Base-by-base conservation (phyloP, 2,113 vertebrate species). In the Aix galericulata region DNA sequence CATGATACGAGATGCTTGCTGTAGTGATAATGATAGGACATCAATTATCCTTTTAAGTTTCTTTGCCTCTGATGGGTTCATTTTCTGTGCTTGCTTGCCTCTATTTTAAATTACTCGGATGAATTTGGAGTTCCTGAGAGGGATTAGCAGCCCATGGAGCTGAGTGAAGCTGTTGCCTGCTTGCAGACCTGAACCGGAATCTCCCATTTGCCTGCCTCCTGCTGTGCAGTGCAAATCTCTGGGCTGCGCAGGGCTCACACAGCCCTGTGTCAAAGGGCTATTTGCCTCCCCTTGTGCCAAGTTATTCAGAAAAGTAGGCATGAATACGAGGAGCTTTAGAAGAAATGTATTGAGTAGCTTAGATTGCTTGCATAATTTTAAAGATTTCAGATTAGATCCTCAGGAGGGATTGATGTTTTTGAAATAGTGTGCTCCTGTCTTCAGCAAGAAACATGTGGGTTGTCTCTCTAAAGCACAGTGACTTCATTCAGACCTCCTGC, bases 121-220 rank as follows among this genome's bases (percentile, higher is more conserved):
- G 58, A 72, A 84, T 71, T 72, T 46, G 27, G 29, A 58, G 53
- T 6, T 64, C 64, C n/a, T 14, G 38, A 52, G 55, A 1, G 5
- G 55, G 22, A 74, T 36, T 22, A 36, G 53, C 55, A 72, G 52
- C 34, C 17, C 2, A 1, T 2, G 0, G 58, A 29, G 26, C 11
- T 2, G 2, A 75, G 2, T 1, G 29, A 42, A 0, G 0, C 56
- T 1, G 2, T 20, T 1, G 1, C 13, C 1, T 2, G 42, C 32
- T 34, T 11, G 10, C 48, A 74, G 18, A 50, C 15, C n/a, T 27
- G 13, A 6, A 5, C 17, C 8, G 36, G 34, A 82, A 18, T 29
- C 17, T 13, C 16, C 34, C 18, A 2, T 67, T 16, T 25, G n/a
- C 27, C 14, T 20, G 16, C 36, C 22, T n/a, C 38, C 52, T 62